A percentile compares a stretch with the other conserved stretches of the same genome.
Evolutionary conservation across 2,797 vertebrate genomes (phyloP).

Genomic region (Pangasius krempfi): DNA sequence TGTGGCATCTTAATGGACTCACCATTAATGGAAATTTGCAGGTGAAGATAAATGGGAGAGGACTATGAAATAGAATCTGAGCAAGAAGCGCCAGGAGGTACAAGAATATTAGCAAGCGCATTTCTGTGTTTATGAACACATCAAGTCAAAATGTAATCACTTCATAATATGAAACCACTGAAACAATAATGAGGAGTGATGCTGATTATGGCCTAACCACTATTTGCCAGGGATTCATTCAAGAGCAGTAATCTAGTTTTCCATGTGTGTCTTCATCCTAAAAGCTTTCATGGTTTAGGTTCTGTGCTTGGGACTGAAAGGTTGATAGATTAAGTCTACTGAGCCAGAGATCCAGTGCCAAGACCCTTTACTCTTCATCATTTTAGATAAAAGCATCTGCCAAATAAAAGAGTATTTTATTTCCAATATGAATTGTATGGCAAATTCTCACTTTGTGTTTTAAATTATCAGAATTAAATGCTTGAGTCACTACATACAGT

Average conservation of each 20-base stretch:
- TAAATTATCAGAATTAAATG: background rate
- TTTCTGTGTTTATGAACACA: conserved; percentile 39
- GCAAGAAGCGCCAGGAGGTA: conserved; percentile 31
- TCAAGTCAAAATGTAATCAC: conserved; percentile 24
- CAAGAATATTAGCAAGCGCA: conserved; percentile 26
- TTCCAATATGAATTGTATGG: background rate
- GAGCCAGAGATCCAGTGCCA: background rate
- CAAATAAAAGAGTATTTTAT: background rate
- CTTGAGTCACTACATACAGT: background rate
- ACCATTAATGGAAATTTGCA: conserved; percentile 37
- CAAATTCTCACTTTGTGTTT: background rate
- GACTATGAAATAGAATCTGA: conserved; percentile 16
- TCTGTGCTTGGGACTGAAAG: conserved; percentile 10
- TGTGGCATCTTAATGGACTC: conserved; percentile 37
- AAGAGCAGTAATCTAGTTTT: conserved; percentile 24
- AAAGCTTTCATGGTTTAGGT: conserved; percentile 29
- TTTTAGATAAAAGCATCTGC: background rate
- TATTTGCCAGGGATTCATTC: conserved; percentile 27
- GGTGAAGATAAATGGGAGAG: conserved; percentile 40
- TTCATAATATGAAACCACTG: conserved; percentile 25
- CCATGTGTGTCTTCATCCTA: conserved; percentile 5
- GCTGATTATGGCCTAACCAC: conserved; percentile 26
- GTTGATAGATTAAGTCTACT: background rate
- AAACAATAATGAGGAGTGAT: conserved; percentile 27
- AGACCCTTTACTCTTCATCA: background rate